Conservation (phyloP, 2,888 invertebrate genomes). For the Notodonta ziczac region DNA sequence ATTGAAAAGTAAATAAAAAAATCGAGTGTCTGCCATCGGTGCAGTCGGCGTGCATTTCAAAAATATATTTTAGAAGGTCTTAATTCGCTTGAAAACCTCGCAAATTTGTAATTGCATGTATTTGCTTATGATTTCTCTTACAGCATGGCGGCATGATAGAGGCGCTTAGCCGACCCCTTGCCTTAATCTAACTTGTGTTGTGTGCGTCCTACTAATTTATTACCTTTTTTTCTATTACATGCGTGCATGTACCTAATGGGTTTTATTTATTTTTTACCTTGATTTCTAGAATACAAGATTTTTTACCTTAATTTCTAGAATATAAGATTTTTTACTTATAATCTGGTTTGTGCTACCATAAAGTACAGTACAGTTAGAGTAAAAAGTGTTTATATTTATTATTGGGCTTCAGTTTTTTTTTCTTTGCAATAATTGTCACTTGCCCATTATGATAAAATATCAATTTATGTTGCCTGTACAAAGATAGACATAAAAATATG, state of each 20-base stretch:
- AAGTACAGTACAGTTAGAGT: too few relatives aligned
- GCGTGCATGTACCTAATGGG: slow-evolving; percentile 36
- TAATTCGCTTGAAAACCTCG: slow-evolving; percentile 9
- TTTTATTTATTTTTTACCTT: slow-evolving; percentile 25
- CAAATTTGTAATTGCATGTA: slow-evolving; percentile 56
- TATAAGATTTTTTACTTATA: too few relatives aligned
- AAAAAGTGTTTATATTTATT: too few relatives aligned
- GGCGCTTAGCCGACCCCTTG: slow-evolving; percentile 64
- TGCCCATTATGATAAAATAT: too few relatives aligned
- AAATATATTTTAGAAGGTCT: not conserved
- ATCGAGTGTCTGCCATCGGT: not conserved
- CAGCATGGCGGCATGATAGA: slow-evolving; percentile 79
- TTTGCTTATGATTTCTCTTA: slow-evolving; percentile 61
- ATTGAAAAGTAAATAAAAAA: too few relatives aligned
- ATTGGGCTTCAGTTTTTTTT: too few relatives aligned
- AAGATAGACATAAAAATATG: too few relatives aligned
- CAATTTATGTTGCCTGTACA: too few relatives aligned
- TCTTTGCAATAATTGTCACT: too few relatives aligned
- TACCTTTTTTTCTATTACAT: slow-evolving; percentile 39
- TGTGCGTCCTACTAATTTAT: slow-evolving; percentile 57
- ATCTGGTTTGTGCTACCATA: too few relatives aligned
- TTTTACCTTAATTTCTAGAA: not conserved
- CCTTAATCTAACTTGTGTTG: slow-evolving; percentile 58
- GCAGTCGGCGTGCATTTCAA: not conserved
- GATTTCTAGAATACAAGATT: too few relatives aligned